Evolutionary conservation across 2,113 vertebrate genomes (phyloP).

Genomic region (Bostrychus sinensis): DNA sequence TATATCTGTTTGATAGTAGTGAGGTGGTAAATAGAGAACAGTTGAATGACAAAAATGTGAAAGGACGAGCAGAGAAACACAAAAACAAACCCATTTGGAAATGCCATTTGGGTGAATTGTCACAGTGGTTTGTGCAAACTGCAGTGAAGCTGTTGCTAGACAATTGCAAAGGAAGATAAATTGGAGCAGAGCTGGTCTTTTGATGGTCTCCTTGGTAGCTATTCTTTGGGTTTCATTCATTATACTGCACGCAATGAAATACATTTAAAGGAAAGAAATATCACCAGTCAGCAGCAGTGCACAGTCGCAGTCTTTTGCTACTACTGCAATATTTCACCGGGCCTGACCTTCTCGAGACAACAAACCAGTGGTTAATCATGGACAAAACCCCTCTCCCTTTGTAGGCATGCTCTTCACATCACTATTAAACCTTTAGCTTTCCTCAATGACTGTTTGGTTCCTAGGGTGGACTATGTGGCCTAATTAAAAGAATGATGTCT

Average conservation of each 20-base stretch:
- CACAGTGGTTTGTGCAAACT: constrained; percentile 40
- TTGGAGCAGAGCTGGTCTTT: constrained; percentile 55
- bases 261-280: constrained; percentile 66
- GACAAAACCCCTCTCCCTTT: constrained; percentile 44
- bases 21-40: constrained; percentile 43
- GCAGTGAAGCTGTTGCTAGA: constrained; percentile 25
- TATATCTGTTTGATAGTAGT: constrained; percentile 33
- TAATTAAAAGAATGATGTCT: constrained; percentile 12
- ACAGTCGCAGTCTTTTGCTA: constrained; percentile 29
- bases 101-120: constrained; percentile 44
- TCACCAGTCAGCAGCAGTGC: constrained; percentile 57
- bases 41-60: constrained; percentile 34
- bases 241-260: constrained; percentile 52
- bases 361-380: constrained; percentile 64
- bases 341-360: constrained; percentile 64
- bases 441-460: constrained; percentile 26
- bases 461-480: constrained; percentile 18
- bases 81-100: constrained; percentile 26
- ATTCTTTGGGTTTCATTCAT: constrained; percentile 66
- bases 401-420: constrained; percentile 14
- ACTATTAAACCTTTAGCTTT: constrained; percentile 32
- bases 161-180: constrained; percentile 64
- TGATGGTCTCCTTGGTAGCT: constrained; percentile 71
- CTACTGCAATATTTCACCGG: constrained; percentile 47
- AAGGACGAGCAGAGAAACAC: constrained; percentile 20